Evolutionary conservation across 2,797 vertebrate species (phyloP), one percentile per base, ranked within the genome.

Genomic region (Coracias cyanogaster): DNA sequence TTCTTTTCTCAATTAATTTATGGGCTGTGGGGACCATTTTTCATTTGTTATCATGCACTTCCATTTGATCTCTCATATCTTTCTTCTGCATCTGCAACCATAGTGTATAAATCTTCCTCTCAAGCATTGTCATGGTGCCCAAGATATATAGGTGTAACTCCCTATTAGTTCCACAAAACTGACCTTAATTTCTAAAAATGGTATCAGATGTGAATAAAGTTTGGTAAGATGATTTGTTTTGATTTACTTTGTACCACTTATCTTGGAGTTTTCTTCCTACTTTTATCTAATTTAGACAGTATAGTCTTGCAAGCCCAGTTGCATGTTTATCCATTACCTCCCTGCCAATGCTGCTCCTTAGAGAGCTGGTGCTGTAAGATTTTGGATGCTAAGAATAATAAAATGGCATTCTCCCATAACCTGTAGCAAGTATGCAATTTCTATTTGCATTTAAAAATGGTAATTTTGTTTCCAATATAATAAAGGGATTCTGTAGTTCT

Each of bases 1-100:
- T 98, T 99, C 98, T 98, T 98, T 98, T 98, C 97, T 98, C 98
- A 98, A 98, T 99, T 99, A 99, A 99, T 99, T 99, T 99, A 99
- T 97, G 98, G 98, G 98, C 98, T 96, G 93, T 88, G 95, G 97
- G 97, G 98, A 98, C 98, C 98, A 98, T 99, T 99, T 99, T 98
- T 99, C 99, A 99, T 98, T 98, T 98, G 98, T 98, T 99, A 99
- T 99, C 98, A 98, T 98, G 97, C 98, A 97, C 98, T 98, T 98
- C 98, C 98, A 98, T 99, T 99, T 99, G 98, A 99, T 99, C 98
- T 99, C 96, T 96, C 98, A 96, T 98, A 98, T 99, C 99, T 98
- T 97, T 97, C 97, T 97, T 97, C 98, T 98, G 98, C 98, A 98
- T 99, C 98, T 99, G 98, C 98, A 98, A 98, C 98, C 98, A 96